phyloP scores from a whole-genome alignment of 2,888 invertebrate species.

The Hypsopygia costalis region DNA sequence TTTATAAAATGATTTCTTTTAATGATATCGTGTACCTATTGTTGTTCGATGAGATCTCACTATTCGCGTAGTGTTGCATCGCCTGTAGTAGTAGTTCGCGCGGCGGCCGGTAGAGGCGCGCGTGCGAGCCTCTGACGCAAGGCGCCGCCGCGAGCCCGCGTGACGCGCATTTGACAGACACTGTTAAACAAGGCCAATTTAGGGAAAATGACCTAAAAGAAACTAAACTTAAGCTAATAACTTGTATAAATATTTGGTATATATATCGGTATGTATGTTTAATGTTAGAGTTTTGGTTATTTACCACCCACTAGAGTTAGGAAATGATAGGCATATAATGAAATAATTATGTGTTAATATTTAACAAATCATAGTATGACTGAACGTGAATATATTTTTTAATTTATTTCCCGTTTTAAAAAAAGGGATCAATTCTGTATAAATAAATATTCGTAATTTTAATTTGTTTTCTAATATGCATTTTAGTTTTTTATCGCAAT shows the following conservation, averaged over 20 bases:
- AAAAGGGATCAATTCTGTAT: slow-evolving; percentile 73
- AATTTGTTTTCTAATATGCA: slow-evolving; percentile 74
- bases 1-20: slow-evolving; percentile 70
- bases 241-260: slow-evolving; percentile 80
- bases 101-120: slow-evolving; percentile 18
- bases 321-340: slow-evolving; percentile 75
- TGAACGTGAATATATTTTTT: slow-evolving; percentile 75
- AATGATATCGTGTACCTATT: slow-evolving; percentile 46
- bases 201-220: slow-evolving; percentile 75
- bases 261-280: slow-evolving; percentile 80
- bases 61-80: slow-evolving; percentile 25
- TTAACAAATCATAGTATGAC: slow-evolving; percentile 75
- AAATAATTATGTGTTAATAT: slow-evolving; percentile 78
- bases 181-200: slow-evolving; percentile 72
- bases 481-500: slow-evolving; percentile 76
- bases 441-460: slow-evolving; percentile 78
- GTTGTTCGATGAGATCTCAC: slow-evolving; percentile 35
- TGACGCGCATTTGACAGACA: slow-evolving; percentile 69
- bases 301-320: slow-evolving; percentile 79
- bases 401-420: slow-evolving; percentile 62
- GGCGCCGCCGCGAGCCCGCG: slow-evolving; percentile 28
- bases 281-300: slow-evolving; percentile 80
- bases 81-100: slow-evolving; percentile 16
- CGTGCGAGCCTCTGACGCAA: slow-evolving; percentile 22
- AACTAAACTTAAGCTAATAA: slow-evolving; percentile 79